phyloP scores from a whole-genome alignment of 2,888 invertebrate species.

The Drosophila pegasa region DNA sequence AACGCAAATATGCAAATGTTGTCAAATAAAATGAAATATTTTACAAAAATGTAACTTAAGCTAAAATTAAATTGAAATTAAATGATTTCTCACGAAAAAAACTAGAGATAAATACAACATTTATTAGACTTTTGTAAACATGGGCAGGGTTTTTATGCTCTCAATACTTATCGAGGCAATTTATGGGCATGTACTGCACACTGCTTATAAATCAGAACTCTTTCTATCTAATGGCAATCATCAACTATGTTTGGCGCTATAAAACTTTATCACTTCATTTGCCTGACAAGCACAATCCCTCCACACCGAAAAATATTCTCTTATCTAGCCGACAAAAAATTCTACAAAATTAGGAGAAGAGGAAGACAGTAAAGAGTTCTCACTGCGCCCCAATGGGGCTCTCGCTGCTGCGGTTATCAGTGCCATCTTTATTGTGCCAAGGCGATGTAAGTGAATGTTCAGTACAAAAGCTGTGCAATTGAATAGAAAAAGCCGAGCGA shows the following conservation, averaged over 20 bases:
- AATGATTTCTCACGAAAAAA: constrained; percentile 1
- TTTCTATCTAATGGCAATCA: constrained; percentile 45
- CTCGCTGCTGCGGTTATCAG: constrained; percentile 38
- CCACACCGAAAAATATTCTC: constrained; percentile 1
- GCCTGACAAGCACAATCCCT: constrained; percentile 47
- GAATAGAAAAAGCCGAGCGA: constrained; percentile 34
- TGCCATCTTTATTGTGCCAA: constrained; percentile 58
- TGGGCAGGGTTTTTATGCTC: constrained; percentile 8
- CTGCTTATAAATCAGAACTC: constrained; percentile 35
- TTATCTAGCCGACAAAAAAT: constrained; percentile 38
- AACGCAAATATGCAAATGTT: background rate
- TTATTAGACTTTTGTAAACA: constrained; percentile 15
- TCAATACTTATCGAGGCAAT: constrained; percentile 25
- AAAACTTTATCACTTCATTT: constrained; percentile 73
- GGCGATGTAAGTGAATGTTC: constrained; percentile 53
- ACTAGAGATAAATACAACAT: constrained; percentile 8
- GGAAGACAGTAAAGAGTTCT: constrained; percentile 20
- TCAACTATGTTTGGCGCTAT: constrained; percentile 39
- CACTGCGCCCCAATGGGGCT: constrained; percentile 9
- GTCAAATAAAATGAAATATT: constrained; percentile 6
- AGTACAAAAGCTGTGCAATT: constrained; percentile 47
- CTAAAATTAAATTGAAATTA: constrained; percentile 13
- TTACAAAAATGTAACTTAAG: constrained; percentile 1
- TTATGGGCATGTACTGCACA: constrained; percentile 26
- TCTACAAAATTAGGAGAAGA: constrained; percentile 8